Conservation (phyloP, 2,888 invertebrate species). For the Caenorhabditis zanzibari region DNA sequence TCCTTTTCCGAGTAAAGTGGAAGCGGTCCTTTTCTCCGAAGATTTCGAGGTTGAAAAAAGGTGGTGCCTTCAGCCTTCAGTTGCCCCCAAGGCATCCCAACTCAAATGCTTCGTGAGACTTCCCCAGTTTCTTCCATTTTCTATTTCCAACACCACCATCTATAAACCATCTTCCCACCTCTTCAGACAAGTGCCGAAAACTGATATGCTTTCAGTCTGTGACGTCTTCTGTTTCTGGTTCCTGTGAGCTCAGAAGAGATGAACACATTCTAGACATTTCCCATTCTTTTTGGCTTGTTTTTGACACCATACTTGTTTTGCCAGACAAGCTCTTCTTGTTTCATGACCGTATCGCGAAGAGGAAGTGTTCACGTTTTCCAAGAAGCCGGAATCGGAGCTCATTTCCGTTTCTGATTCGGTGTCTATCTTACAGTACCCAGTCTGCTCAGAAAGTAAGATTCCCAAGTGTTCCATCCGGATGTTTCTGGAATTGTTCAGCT, state of each 20-base stretch:
- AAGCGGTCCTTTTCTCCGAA: slow-evolving; percentile 28
- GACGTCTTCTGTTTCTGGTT: slow-evolving; percentile 51
- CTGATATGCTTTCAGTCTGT: slow-evolving; percentile 38
- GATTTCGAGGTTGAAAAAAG: slow-evolving; percentile 44
- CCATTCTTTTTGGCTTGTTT: slow-evolving; percentile 23
- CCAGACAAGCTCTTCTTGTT: no score
- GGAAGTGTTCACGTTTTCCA: no score
- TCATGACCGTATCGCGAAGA: no score
- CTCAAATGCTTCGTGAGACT: slow-evolving; percentile 47
- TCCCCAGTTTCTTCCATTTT: slow-evolving; percentile 15
- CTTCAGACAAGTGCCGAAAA: slow-evolving; percentile 54
- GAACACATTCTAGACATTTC: slow-evolving; percentile 20
- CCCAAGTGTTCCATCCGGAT: no score
- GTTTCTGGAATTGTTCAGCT: slow-evolving; percentile 6
- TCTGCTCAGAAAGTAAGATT: no score
- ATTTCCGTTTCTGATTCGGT: background rate
- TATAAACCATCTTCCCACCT: background rate
- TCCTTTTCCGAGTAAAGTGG: slow-evolving; percentile 59
- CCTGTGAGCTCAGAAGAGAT: background rate
- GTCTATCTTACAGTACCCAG: no score
- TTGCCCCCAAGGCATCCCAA: slow-evolving; percentile 16
- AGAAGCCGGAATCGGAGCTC: no score
- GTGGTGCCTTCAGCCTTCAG: slow-evolving; percentile 22
- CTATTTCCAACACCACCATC: slow-evolving; percentile 21
- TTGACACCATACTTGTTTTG: slow-evolving; percentile 15